Evolutionary conservation across 2,113 vertebrate genomes (phyloP).

Genomic region (Spizaetus ornatus): DNA sequence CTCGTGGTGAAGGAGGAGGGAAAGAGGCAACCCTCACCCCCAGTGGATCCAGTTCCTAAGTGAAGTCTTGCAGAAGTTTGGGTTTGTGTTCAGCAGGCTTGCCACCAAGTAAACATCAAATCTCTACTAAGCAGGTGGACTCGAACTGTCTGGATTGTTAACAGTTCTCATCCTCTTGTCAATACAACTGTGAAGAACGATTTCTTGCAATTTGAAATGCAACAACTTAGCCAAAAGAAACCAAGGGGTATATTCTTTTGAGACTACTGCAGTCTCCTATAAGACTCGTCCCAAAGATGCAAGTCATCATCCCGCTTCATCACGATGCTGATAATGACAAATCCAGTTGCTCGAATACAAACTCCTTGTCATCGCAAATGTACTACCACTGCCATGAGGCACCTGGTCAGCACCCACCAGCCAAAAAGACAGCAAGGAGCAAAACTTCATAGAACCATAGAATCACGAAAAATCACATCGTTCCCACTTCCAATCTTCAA

Average conservation of each 20-base stretch:
- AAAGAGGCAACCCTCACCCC: neutral
- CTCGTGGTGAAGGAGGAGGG: neutral
- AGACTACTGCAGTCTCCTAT: neutral
- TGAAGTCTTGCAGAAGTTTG: neutral
- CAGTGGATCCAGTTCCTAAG: neutral
- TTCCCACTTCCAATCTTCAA: accelerated
- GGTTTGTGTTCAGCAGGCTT: neutral
- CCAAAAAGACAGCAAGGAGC: neutral
- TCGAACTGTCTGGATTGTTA: neutral
- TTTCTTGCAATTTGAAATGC: neutral
- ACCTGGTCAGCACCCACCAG: neutral
- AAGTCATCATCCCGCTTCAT: neutral
- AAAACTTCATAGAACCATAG: accelerated
- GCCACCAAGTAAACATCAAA: too few species aligned
- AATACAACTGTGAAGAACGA: accelerated
- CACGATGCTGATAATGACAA: neutral
- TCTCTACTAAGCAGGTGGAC: neutral
- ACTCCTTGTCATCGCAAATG: neutral
- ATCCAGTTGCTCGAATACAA: neutral
- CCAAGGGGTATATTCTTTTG: neutral
- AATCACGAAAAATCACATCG: accelerated
- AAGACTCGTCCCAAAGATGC: neutral
- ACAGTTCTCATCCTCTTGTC: neutral
- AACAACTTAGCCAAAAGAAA: neutral
- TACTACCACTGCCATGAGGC: neutral